A percentile compares a stretch with the other conserved stretches of the same genome.
Evolutionary conservation across 2,888 invertebrate species (phyloP).

Genomic region (Brachypalpus laphriformis): DNA sequence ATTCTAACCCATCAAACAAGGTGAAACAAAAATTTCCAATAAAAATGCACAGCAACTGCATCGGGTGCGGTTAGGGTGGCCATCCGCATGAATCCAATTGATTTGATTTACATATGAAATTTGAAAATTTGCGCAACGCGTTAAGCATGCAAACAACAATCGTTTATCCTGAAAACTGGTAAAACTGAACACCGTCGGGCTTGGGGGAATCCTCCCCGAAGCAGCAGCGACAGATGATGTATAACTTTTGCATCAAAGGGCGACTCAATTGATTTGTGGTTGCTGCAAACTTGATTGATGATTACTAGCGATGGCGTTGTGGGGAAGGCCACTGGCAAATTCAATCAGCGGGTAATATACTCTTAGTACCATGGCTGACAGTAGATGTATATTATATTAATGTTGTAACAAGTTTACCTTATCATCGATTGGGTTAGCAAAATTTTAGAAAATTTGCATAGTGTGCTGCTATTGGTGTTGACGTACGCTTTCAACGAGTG

Average conservation of each 20-base stretch:
- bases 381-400: neutral
- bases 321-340: constrained; percentile 2
- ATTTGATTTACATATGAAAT: constrained; percentile 65
- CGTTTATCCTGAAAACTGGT: constrained; percentile 34
- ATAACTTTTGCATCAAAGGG: constrained; percentile 25
- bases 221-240: constrained; percentile 4
- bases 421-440: constrained; percentile 6
- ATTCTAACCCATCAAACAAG: constrained; percentile 11
- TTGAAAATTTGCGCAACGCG: constrained; percentile 55
- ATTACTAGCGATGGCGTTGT: constrained; percentile 32
- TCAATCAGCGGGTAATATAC: constrained; percentile 16
- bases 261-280: constrained; percentile 62
- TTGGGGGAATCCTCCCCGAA: neutral
- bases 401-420: constrained; percentile 32
- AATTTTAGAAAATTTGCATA: neutral
- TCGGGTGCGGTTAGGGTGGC: neutral
- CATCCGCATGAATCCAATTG: constrained; percentile 45
- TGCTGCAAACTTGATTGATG: constrained; percentile 53
- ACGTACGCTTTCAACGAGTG: neutral
- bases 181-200: neutral
- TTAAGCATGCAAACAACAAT: constrained; percentile 63
- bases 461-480: neutral
- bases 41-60: constrained; percentile 54
- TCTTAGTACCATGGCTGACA: no score
- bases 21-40: constrained; percentile 17